Percentiles rank a stretch among this genome's conserved stretches.
Conservation (phyloP, 2,797 vertebrate genomes). For the Coccyzus lansbergi region DNA sequence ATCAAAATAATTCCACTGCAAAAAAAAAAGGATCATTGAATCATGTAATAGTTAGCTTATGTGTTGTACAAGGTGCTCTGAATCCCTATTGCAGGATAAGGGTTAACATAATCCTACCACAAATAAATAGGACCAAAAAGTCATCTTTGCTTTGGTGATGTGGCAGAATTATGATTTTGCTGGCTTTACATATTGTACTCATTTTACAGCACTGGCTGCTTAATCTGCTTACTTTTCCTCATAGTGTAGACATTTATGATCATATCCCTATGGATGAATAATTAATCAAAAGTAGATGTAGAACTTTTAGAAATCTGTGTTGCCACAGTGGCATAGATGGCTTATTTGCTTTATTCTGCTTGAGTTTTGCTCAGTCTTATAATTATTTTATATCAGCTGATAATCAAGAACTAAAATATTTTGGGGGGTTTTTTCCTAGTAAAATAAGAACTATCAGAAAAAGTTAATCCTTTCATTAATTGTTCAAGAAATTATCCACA, state of each 20-base stretch:
- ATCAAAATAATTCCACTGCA: background rate
- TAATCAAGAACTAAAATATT: background rate
- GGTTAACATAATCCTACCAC: background rate
- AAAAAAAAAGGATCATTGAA: background rate
- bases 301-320: background rate
- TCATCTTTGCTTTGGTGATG: background rate
- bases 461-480: background rate
- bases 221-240: background rate
- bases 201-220: background rate
- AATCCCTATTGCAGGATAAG: background rate
- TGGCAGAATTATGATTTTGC: background rate
- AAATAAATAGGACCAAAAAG: background rate
- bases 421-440: background rate
- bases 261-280: background rate
- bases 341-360: background rate
- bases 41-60: background rate
- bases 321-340: background rate
- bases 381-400: background rate
- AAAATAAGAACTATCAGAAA: constrained; percentile 1
- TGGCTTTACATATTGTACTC: background rate
- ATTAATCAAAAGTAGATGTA: background rate
- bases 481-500: background rate
- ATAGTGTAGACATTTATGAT: background rate
- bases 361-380: background rate
- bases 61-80: background rate